A percentile compares a stretch with the other conserved stretches of the same genome.
These are phyloP conservation scores for Myiotriccus ornatus DNA, from an alignment of 2,797 vertebrate species.

Conservation along the genomic window DNA sequence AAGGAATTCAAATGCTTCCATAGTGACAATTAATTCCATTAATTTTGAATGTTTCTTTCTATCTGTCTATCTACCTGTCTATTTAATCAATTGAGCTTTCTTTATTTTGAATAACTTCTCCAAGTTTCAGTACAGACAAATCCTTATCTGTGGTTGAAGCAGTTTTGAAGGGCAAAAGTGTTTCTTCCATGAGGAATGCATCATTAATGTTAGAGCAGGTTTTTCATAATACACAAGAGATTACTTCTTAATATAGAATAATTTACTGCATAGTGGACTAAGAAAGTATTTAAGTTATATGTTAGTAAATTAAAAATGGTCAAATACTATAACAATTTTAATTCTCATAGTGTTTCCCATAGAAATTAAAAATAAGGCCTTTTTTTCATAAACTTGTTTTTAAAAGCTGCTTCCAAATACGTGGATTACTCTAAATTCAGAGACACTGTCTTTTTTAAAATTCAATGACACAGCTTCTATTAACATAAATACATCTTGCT, in stretches of 20 bases:
- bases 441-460: background rate
- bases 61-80: background rate
- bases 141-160: background rate
- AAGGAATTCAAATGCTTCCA: background rate
- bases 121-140: background rate
- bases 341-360: background rate
- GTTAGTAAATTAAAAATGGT: background rate
- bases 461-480: background rate
- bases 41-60: background rate
- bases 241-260: background rate
- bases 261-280: background rate
- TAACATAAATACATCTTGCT: background rate
- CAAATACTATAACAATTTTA: background rate
- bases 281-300: background rate
- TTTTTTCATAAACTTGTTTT: background rate
- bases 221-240: background rate
- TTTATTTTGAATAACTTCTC: background rate
- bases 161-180: background rate
- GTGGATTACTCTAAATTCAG: background rate
- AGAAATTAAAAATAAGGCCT: background rate
- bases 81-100: background rate
- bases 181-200: background rate
- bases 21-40: background rate
- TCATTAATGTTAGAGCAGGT: background rate
- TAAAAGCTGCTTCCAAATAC: background rate